Evolutionary conservation across 2,888 invertebrate species (phyloP), one percentile per base, ranked within the genome.

Genomic region (Lepas anatifera): DNA sequence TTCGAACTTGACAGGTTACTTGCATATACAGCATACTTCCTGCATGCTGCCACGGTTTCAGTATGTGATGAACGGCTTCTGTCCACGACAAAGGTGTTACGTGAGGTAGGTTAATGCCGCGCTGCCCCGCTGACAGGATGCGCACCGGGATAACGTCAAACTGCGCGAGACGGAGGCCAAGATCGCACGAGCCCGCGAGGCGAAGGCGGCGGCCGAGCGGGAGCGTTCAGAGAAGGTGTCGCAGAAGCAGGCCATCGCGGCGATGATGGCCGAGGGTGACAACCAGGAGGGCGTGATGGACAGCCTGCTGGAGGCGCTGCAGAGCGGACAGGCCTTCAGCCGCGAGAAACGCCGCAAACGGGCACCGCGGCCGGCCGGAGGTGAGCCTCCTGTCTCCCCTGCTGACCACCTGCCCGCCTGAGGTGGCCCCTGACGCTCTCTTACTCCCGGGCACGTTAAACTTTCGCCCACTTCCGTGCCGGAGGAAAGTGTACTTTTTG

Each of bases 241-340:
- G 68, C 84, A 90, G 46, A 92, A 92, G 81, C 86, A 87, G 76
- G 90, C 92, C 0, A 83, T 96, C 43, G 89, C 96, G 18, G 95
- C 96, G 78, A 95, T 96, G 87, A 92, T 93, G 76, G 88, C 89
- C 3, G 85, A 85, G 72, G 83, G 83, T 73, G 88, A 89, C 77
- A 90, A 93, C 58, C 95, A 96, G 79, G 94, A 95, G 78, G 96
- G 96, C 68, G 95, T 97, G n/a, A 95, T 97, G 95, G 97, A 97
- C 73, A 96, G 95, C 83, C 83, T 97, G 73, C 84, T 97, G 82
- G 95, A 95, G 78, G 96, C 96, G 0, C 79, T 97, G 72, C 93
- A 94, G 78, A 94, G 92, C 37, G 97, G 97, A 3, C 90, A 92
- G 0, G 96, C 95, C n/a, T 97, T 97, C 78, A 90, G 89, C 74